Evolutionary conservation across 1,140 invertebrate genomes (phyloP).

Genomic region (Brachionus rubens): DNA sequence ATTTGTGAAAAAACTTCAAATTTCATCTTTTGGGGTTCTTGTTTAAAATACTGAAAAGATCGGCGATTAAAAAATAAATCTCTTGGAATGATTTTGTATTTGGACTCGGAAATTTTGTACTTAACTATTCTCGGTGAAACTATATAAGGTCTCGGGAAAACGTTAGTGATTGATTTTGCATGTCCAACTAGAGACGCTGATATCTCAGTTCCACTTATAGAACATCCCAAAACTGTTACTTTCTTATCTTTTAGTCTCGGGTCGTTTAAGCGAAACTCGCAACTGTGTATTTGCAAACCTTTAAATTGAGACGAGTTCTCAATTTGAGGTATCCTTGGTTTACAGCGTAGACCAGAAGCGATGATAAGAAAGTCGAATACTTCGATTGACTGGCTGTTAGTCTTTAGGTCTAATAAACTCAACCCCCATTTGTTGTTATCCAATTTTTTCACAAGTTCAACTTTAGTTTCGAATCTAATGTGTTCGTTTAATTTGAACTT

Average conservation of each 20-base stretch:
- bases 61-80: slow-evolving; percentile 40
- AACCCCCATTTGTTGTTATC: not conserved
- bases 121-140: not conserved
- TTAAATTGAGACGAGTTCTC: not conserved
- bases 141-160: slow-evolving; percentile 4
- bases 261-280: not conserved
- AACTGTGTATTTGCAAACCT: slow-evolving; percentile 24
- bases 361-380: slow-evolving; percentile 36
- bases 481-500: not conserved
- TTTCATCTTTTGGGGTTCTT: not conserved
- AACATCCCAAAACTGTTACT: slow-evolving; percentile 9
- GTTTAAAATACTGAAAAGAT: not conserved
- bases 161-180: not conserved
- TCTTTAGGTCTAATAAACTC: no score
- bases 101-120: not conserved
- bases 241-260: not conserved
- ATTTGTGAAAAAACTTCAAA: not conserved
- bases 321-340: not conserved
- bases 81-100: not conserved
- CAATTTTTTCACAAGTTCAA: not conserved
- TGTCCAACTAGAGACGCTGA: not conserved
- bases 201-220: slow-evolving; percentile 24
- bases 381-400: no score
- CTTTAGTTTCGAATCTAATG: slow-evolving; percentile 1
- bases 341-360: not conserved